Conservation (phyloP, 2,888 invertebrate genomes). For the Netelia melanura region DNA sequence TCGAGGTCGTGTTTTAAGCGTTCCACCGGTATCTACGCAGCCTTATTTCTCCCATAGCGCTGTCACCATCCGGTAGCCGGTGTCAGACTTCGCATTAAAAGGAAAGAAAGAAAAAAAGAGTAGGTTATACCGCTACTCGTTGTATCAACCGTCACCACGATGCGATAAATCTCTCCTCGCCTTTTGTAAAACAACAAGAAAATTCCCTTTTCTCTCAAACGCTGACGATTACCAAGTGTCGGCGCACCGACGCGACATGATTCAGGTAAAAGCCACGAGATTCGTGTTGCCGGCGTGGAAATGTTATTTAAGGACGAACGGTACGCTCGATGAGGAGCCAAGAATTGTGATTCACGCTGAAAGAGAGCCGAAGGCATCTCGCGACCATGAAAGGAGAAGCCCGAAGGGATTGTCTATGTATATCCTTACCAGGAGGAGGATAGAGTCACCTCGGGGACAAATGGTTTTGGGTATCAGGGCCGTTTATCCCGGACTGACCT, state of each 20-base stretch:
- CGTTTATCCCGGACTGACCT: constrained; percentile 41
- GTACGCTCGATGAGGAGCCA: too few relatives aligned
- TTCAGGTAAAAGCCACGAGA: neutral
- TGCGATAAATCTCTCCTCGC: constrained; percentile 51
- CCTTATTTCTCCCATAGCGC: neutral
- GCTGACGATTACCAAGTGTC: neutral
- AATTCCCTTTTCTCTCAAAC: constrained; percentile 13
- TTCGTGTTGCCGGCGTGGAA: too few relatives aligned
- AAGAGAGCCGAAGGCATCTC: neutral
- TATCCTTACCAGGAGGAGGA: neutral
- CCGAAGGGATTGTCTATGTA: neutral
- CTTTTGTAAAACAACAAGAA: constrained; percentile 4
- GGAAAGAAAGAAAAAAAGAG: constrained; percentile 34
- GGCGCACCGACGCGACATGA: neutral
- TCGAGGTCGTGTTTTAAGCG: neutral
- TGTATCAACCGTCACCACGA: constrained; percentile 29
- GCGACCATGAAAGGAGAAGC: constrained; percentile 3
- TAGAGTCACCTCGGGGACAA: constrained; percentile 6
- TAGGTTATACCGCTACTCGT: constrained; percentile 16
- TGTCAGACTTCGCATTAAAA: neutral
- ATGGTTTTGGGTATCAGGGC: constrained; percentile 21
- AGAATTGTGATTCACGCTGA: constrained; percentile 30
- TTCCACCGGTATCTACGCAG: neutral
- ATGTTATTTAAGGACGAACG: too few relatives aligned
- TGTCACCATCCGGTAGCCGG: too few relatives aligned